These are phyloP conservation scores for Lepeophtheirus salmonis DNA, from an alignment of 1,140 invertebrate species.

Conservation along the genomic window DNA sequence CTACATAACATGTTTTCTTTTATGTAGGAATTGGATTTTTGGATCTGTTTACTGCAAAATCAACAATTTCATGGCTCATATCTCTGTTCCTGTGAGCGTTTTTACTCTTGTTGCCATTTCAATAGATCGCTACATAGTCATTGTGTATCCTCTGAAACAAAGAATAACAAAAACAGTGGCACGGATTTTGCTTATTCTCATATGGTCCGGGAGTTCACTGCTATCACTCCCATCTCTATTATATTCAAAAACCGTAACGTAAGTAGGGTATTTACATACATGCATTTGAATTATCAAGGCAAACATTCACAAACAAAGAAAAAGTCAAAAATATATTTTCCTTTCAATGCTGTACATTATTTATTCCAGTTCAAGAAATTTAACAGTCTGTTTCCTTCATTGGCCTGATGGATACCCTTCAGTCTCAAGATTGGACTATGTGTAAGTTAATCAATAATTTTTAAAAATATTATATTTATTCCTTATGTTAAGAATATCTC, in stretches of 20 bases:
- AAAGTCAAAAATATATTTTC: not conserved
- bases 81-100: constrained; percentile 67
- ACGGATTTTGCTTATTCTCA: constrained; percentile 8
- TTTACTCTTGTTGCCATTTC: constrained; percentile 39
- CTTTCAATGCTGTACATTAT: not conserved
- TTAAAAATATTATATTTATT: constrained; percentile 2
- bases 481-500: not conserved
- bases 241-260: not conserved
- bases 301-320: not conserved
- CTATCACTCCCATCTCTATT: too few species aligned
- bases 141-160: constrained; percentile 4
- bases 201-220: too few species aligned
- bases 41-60: constrained; percentile 61
- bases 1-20: too few species aligned
- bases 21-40: constrained; percentile 57
- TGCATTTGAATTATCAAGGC: not conserved
- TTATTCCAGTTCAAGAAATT: not conserved
- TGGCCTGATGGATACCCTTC: constrained; percentile 40
- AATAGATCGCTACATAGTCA: constrained; percentile 19
- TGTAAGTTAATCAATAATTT: constrained; percentile 32
- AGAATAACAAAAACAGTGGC: constrained; percentile 6
- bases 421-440: constrained; percentile 39
- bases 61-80: constrained; percentile 69
- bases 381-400: constrained; percentile 23
- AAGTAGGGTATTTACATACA: not conserved